These are phyloP conservation scores for Cydia splendana DNA, from an alignment of 1,140 invertebrate species.

Conservation along the genomic window DNA sequence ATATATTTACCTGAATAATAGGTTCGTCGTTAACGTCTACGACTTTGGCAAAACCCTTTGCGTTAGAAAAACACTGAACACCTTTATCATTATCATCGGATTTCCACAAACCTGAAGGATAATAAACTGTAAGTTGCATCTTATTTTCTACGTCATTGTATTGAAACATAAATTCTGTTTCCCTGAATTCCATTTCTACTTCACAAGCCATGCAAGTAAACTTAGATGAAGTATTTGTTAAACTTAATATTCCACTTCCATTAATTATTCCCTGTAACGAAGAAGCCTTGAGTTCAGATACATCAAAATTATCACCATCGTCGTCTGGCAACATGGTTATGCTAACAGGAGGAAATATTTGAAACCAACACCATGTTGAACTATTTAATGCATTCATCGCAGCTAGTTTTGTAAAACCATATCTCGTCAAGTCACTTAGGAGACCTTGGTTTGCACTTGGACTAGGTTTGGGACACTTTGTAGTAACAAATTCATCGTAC, in stretches of 20 bases:
- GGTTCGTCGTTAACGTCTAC: constrained; percentile 55
- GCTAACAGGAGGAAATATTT: background rate
- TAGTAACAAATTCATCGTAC: constrained; percentile 53
- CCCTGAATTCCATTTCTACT: constrained; percentile 51
- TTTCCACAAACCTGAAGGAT: constrained; percentile 67
- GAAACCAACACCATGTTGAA: constrained; percentile 65
- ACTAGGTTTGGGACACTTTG: constrained; percentile 53
- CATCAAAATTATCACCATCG: constrained; percentile 20
- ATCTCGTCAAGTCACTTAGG: constrained; percentile 54
- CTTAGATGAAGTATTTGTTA: constrained; percentile 42
- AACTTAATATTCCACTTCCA: constrained; percentile 52
- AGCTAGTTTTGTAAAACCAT: constrained; percentile 64
- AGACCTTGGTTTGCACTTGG: constrained; percentile 33
- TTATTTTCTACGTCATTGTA: constrained; percentile 51
- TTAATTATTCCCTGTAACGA: constrained; percentile 51
- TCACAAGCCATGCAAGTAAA: constrained; percentile 66
- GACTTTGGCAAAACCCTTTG: constrained; percentile 60
- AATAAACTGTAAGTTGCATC: constrained; percentile 65
- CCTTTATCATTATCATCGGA: constrained; percentile 59
- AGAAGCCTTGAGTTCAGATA: background rate
- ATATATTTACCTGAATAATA: constrained; percentile 39
- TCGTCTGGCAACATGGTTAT: background rate
- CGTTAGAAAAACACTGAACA: constrained; percentile 70
- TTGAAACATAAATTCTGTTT: constrained; percentile 61
- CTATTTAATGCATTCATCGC: constrained; percentile 47